Evolutionary conservation across 2,888 invertebrate genomes (phyloP), one percentile per base, ranked within the genome.

Genomic region (Dichetophora obliterata): DNA sequence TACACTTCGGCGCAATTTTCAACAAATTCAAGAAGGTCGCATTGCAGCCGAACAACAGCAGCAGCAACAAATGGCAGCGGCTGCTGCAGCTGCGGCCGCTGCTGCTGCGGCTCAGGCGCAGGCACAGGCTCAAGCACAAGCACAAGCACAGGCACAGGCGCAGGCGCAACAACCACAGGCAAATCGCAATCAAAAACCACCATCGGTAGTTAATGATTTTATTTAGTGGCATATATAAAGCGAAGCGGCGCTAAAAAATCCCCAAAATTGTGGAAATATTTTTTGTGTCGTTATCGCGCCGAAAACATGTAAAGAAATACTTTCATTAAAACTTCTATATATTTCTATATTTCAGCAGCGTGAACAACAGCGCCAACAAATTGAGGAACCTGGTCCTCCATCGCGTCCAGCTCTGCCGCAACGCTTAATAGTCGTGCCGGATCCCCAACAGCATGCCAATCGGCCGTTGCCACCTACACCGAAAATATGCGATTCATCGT

Each of bases 1-100:
- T 89, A 99, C 99, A 14, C 91, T 99, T 79, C 93, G 98, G 63
- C 93, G 98, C 78, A 99, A 99, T 91, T 99, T 99, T 93, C 98
- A 98, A 89, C 97, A 98, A 90, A 97, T 99, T 83, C 99, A 99
- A 90, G 97, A 93, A 85, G 93, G 93, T 74, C 90, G 93, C 78
- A 92, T 93, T 75, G 90, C 92, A 76, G 92, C 92, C 78, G 91
- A 92, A 71, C 93, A 93, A 85, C 92, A 91, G 65, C 91, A 92
- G 75, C 88, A 87, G 59, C 91, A 92, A 75, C 92, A 91, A 19
- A 91, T 85, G 72, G 83, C 85, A 77, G 86, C 85, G 63, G 73
- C 85, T 75, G 82, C 84, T 31, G 85, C 85, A 0, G 85, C 85
- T 4, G 86, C 85, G 0, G 84, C 84, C 71, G 86, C 87, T 5